Conservation (phyloP, 2,888 invertebrate genomes). For the Drosophila tanythrix region DNA sequence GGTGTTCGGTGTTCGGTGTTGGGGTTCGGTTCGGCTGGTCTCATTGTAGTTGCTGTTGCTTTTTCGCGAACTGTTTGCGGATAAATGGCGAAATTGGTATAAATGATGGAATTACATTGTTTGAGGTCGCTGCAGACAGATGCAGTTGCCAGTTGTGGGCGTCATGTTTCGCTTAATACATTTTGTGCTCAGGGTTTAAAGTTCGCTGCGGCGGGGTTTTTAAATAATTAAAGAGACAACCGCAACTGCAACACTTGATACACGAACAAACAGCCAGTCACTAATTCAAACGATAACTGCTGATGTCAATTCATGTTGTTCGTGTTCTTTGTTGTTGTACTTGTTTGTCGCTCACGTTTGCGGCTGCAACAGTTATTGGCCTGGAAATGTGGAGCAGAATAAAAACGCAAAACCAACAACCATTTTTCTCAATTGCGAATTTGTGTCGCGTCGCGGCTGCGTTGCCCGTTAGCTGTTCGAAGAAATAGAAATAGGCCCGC, state of each 20-base stretch:
- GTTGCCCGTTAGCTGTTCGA: conserved; percentile 19
- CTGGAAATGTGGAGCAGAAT: conserved; percentile 29
- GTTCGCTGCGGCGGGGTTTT: not conserved
- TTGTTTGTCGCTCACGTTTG: conserved; percentile 2
- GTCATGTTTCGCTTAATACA: conserved; percentile 47
- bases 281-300: conserved; percentile 25
- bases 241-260: conserved; percentile 36
- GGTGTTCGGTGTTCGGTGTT: not conserved
- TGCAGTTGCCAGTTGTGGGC: conserved; percentile 38
- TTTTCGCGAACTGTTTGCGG: conserved; percentile 77
- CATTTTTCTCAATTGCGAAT: conserved; percentile 23
- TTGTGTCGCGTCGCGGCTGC: conserved; percentile 15
- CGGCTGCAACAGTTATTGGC: conserved; percentile 38
- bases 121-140: conserved; percentile 63
- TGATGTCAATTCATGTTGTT: conserved; percentile 17
- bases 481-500: conserved; percentile 7
- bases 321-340: not conserved
- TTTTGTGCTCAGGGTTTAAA: conserved; percentile 32
- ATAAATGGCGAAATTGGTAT: conserved; percentile 80
- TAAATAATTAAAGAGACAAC: conserved; percentile 48
- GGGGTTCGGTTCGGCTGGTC: conserved; percentile 21
- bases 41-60: conserved; percentile 35
- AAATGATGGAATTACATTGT: conserved; percentile 82
- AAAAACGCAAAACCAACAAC: conserved; percentile 15
- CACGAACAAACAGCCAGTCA: conserved; percentile 2